phyloP scores from a whole-genome alignment of 2,113 vertebrate genomes.

The Microtus ochrogaster region DNA sequence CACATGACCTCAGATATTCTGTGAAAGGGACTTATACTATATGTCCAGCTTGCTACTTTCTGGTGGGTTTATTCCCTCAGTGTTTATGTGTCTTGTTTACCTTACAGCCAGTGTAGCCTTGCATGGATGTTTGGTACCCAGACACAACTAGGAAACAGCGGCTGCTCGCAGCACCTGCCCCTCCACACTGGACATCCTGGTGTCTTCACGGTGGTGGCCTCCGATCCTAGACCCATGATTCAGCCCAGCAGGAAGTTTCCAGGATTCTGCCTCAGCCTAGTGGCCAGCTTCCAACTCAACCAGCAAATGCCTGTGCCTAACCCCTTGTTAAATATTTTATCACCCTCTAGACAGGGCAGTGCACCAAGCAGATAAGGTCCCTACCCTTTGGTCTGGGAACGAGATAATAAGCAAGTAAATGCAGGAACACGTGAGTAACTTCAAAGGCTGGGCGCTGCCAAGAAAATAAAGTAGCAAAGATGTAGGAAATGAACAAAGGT shows the following conservation, averaged over 20 bases:
- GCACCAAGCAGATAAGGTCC: slow-evolving; percentile 41
- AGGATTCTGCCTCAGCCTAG: background rate
- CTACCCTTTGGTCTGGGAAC: slow-evolving; percentile 14
- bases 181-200: background rate
- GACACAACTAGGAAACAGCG: background rate
- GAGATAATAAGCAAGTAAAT: slow-evolving; percentile 3
- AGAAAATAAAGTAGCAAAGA: background rate
- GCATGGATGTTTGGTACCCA: background rate
- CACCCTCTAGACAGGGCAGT: background rate
- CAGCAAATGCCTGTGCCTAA: background rate
- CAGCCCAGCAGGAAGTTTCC: background rate
- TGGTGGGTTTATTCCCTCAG: background rate
- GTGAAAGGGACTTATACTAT: background rate
- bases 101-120: background rate
- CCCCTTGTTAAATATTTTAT: slow-evolving; percentile 49
- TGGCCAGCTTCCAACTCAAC: slow-evolving; percentile 21
- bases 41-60: background rate
- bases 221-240: background rate
- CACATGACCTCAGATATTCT: background rate
- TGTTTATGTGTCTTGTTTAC: background rate
- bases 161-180: background rate
- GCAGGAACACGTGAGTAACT: background rate
- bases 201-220: background rate
- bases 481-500: background rate
- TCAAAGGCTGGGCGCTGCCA: background rate